phyloP scores from a whole-genome alignment of 2,113 vertebrate genomes.

The Hemibates koningsi region DNA sequence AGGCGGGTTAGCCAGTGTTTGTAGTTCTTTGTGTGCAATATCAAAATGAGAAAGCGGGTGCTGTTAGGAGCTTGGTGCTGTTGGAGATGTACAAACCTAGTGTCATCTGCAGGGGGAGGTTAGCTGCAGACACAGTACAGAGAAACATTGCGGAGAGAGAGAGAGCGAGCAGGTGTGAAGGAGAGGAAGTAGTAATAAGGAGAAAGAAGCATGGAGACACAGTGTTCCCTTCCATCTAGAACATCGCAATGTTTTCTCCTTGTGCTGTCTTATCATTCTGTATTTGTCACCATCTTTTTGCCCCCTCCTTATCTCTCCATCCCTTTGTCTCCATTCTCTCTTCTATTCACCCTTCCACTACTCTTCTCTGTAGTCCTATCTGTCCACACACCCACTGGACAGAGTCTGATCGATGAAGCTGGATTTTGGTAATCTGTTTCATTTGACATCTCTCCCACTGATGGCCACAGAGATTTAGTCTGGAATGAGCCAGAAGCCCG shows the following conservation, averaged over 20 bases:
- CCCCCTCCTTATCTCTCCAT: not conserved
- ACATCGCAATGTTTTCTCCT: not conserved
- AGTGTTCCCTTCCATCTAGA: not conserved
- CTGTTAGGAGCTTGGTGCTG: not conserved
- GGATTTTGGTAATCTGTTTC: slow-evolving; percentile 51
- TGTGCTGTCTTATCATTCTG: not conserved
- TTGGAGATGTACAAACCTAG: not conserved
- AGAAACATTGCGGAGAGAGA: not conserved
- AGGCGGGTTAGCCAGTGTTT: not conserved
- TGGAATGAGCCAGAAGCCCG: slow-evolving; percentile 17
- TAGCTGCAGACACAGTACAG: not conserved
- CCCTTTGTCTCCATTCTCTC: not conserved
- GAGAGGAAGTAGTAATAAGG: not conserved
- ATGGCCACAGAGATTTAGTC: slow-evolving; percentile 32
- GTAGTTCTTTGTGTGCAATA: not conserved
- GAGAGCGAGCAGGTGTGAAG: not conserved
- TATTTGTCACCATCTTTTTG: not conserved
- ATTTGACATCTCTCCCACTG: slow-evolving; percentile 51
- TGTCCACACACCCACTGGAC: not conserved
- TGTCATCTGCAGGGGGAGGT: not conserved
- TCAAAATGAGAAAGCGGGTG: not conserved
- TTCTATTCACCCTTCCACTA: not conserved
- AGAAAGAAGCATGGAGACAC: not conserved
- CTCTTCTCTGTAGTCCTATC: not conserved
- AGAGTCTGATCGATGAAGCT: slow-evolving; percentile 40